Percentiles rank a stretch among this genome's conserved stretches.
phyloP scores from a whole-genome alignment of 1,140 invertebrate genomes.

The Propsilocerus akamusi region DNA sequence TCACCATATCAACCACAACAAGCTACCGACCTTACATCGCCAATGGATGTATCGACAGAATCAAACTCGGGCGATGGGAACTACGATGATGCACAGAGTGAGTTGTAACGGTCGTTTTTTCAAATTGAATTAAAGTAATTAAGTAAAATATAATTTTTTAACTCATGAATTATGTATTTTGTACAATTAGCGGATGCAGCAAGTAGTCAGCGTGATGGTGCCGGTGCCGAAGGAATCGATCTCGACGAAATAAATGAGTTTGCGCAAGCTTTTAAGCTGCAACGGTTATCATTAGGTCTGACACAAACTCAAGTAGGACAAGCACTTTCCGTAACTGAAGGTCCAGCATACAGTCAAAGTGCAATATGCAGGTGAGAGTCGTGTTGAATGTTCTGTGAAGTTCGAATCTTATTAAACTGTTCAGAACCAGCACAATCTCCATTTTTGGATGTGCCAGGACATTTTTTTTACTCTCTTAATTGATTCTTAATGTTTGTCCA shows the following conservation, averaged over 20 bases:
- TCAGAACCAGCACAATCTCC: too few relatives aligned
- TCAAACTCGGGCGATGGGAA: not conserved
- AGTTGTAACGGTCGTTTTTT: too few relatives aligned
- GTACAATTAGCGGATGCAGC: slow-evolving; percentile 58
- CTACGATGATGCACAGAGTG: not conserved
- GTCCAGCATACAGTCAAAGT: slow-evolving; percentile 94
- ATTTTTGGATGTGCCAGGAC: too few relatives aligned
- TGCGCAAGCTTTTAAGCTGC: slow-evolving; percentile 90
- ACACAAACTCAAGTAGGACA: slow-evolving; percentile 94
- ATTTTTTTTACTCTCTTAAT: slow-evolving; percentile 4
- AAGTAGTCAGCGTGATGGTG: not conserved
- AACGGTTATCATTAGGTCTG: slow-evolving; percentile 77
- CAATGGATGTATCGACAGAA: not conserved
- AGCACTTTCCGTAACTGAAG: slow-evolving; percentile 86
- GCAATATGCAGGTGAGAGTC: slow-evolving; percentile 85
- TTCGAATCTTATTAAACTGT: not conserved
- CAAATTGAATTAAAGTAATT: too few relatives aligned
- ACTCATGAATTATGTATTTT: slow-evolving; percentile 11
- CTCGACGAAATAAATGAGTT: slow-evolving; percentile 97
- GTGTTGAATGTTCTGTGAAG: not conserved
- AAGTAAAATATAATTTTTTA: too few relatives aligned
- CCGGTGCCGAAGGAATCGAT: slow-evolving; percentile 87
- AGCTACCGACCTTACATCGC: not conserved
- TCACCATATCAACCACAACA: not conserved
- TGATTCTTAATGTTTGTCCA: slow-evolving; percentile 10